A percentile compares a stretch with the other conserved stretches of the same genome.
Conservation (phyloP, 2,797 vertebrate species). For the Chrysocyon brachyurus region DNA sequence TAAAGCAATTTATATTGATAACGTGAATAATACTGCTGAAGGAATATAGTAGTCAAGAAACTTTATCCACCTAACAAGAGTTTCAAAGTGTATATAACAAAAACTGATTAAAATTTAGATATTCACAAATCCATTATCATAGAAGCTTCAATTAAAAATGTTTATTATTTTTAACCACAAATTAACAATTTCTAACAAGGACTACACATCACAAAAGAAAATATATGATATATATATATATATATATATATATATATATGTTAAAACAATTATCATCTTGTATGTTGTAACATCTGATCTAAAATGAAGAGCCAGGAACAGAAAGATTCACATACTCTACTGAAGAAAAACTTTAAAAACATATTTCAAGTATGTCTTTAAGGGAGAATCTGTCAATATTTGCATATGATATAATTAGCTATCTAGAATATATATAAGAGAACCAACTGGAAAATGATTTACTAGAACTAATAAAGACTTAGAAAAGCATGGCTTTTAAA, state of each 20-base stretch:
- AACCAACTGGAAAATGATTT: slow-evolving; percentile 18
- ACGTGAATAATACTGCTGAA: too few species aligned
- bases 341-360: not conserved
- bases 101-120: slow-evolving; percentile 22
- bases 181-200: slow-evolving; percentile 9
- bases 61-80: too few species aligned
- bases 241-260: not conserved
- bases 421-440: not conserved
- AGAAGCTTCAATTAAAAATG: not conserved
- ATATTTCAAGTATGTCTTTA: not conserved
- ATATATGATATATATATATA: not conserved
- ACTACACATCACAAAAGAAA: not conserved
- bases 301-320: not conserved
- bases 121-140: not conserved
- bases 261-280: not conserved
- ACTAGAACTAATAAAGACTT: not conserved
- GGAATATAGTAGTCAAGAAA: too few species aligned
- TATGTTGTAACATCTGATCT: not conserved
- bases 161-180: not conserved
- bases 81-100: not conserved
- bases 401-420: not conserved
- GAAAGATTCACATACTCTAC: not conserved
- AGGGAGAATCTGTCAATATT: not conserved
- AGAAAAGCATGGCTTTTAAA: not conserved
- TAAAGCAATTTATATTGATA: too few species aligned